Evolutionary conservation across 2,113 vertebrate genomes (phyloP).

Genomic region (Irena cyanogastra): DNA sequence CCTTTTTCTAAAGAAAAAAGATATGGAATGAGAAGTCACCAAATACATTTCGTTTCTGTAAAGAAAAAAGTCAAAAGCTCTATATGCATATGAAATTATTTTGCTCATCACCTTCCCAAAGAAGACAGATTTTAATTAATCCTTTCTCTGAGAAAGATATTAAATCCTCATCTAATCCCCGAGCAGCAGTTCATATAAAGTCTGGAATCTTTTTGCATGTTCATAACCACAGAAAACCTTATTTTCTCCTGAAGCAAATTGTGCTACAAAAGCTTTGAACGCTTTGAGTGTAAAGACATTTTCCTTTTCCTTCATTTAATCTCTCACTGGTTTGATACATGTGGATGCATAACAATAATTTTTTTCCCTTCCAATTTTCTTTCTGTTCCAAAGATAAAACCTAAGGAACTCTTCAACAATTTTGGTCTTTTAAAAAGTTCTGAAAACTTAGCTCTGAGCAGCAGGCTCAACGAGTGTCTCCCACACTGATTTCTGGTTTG

Average conservation of each 20-base stretch:
- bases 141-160: neutral
- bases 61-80: constrained; percentile 10
- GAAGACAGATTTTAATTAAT: constrained; percentile 38
- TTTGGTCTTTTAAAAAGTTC: neutral
- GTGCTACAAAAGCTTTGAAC: neutral
- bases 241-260: constrained; percentile 11
- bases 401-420: neutral
- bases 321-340: neutral
- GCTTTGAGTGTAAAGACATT: neutral
- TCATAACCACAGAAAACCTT: neutral
- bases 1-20: neutral
- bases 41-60: neutral
- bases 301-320: neutral
- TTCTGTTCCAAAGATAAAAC: neutral
- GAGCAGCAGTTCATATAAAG: neutral
- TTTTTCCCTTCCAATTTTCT: neutral
- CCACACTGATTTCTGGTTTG: neutral
- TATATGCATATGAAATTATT: neutral
- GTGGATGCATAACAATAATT: neutral
- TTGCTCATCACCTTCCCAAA: neutral
- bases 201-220: neutral
- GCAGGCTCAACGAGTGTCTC: neutral
- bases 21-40: neutral
- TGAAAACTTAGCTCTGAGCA: neutral
- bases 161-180: constrained; percentile 40